Conservation (phyloP, 2,888 invertebrate species). For the Mythimna albipuncta region DNA sequence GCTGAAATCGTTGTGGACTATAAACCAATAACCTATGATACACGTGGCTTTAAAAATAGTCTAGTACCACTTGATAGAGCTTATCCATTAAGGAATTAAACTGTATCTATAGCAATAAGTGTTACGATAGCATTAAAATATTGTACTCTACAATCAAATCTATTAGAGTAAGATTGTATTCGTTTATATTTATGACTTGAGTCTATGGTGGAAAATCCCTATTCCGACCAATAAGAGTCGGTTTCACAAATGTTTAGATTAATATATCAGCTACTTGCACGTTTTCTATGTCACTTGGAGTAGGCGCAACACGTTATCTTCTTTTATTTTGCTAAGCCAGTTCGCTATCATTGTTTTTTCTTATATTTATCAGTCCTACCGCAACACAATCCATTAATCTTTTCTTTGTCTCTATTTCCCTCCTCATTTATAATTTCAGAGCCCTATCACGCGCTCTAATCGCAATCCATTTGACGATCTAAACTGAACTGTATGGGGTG, state of each 20-base stretch:
- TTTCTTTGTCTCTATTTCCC: not conserved
- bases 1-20: not conserved
- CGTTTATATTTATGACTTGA: conserved; percentile 20
- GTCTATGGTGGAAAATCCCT: not conserved
- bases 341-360: not conserved
- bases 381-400: not conserved
- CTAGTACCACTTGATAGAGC: conserved; percentile 39
- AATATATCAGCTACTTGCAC: not conserved
- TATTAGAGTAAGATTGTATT: conserved; percentile 14
- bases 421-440: not conserved
- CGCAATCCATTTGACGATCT: no score
- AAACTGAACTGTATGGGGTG: no score
- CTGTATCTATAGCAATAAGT: conserved; percentile 32
- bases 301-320: not conserved
- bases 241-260: not conserved
- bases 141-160: conserved; percentile 20
- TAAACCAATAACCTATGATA: conserved; percentile 24
- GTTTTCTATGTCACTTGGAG: not conserved
- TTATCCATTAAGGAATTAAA: conserved; percentile 44
- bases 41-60: conserved; percentile 43
- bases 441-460: no score
- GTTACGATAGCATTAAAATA: conserved; percentile 25
- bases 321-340: not conserved
- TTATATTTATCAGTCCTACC: not conserved
- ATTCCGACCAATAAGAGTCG: conserved; percentile 4